Percentiles rank a stretch among this genome's conserved stretches.
phyloP scores from a whole-genome alignment of 2,888 invertebrate genomes.

The Thumatha senex region DNA sequence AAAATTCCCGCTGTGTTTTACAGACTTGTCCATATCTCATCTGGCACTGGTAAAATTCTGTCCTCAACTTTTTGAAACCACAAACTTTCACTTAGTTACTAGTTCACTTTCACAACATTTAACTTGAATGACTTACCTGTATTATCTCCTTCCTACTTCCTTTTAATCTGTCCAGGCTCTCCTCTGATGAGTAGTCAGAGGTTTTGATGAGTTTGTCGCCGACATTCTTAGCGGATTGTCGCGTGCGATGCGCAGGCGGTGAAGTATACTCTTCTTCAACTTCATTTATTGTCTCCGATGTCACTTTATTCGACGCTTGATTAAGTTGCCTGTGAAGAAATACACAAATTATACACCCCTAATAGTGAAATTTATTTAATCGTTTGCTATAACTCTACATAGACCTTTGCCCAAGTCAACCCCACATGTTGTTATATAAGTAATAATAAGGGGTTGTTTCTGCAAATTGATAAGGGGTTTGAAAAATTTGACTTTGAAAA shows the following conservation, averaged over 20 bases:
- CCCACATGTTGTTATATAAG: no score
- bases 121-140: conserved; percentile 53
- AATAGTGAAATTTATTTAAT: not conserved
- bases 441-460: no score
- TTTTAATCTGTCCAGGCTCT: conserved; percentile 62
- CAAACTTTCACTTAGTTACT: not conserved
- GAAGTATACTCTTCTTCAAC: conserved; percentile 48
- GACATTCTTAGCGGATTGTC: conserved; percentile 51
- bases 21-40: no score
- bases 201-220: conserved; percentile 68
- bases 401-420: no score
- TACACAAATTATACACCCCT: not conserved
- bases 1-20: no score
- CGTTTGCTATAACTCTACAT: no score
- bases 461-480: no score
- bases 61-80: not conserved
- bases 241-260: conserved; percentile 58
- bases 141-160: conserved; percentile 63
- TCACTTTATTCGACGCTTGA: conserved; percentile 42
- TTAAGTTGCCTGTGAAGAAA: conserved; percentile 55
- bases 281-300: conserved; percentile 52
- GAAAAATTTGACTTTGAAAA: no score
- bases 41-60: no score
- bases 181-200: conserved; percentile 85
- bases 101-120: no score